Evolutionary conservation across 2,113 vertebrate species (phyloP), one percentile per base, ranked within the genome.

Genomic region (Speoplatyrhinus poulsoni): DNA sequence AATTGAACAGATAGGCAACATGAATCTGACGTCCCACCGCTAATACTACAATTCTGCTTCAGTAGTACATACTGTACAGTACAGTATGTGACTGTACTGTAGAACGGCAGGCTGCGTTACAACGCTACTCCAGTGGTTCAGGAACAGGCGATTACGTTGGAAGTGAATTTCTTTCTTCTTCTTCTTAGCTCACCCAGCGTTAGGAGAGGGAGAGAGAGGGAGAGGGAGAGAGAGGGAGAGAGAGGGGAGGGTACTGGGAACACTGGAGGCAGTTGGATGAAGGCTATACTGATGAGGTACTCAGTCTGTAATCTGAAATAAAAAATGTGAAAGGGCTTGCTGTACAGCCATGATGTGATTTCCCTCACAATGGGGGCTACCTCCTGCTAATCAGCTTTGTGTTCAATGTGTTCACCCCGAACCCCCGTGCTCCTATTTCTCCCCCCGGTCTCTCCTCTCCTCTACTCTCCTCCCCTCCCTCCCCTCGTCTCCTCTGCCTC

Each of bases 241-340:
- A 41, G 32, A 10, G 9, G 26, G 71, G 75, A 72, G 81, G 86
- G 82, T 83, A 77, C 65, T 62, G 83, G 81, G 81, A 82, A 86
- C 82, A 85, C 5, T 61, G 46, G 46, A 41, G 17, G 17, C 26
- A 50, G 19, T 76, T 67, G 89, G 91, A 92, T 93, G 91, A 92
- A 81, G 89, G 85, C 90, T 91, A 85, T 87, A 86, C 88, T 92
- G 91, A 92, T 93, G 87, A 91, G 84, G 83, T 88, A 80, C 86
- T 91, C 81, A 79, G 87, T 89, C 85, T 91, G 90, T 92, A 92
- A 92, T 91, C 91, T 92, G 87, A 89, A 91, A 87, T 87, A 88
- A 88, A 88, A 81, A 55, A 82, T 79, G 79, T 86, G 82, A 85
- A 87, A 85, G 85, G 77, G 82, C 79, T 89, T 84, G 85, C 90